Evolutionary conservation across 30 jellyfish, hydroid and myxozoan genomes (phyloP), one percentile per base, ranked within the genome.

Genomic region (Hydractinia echinata): DNA sequence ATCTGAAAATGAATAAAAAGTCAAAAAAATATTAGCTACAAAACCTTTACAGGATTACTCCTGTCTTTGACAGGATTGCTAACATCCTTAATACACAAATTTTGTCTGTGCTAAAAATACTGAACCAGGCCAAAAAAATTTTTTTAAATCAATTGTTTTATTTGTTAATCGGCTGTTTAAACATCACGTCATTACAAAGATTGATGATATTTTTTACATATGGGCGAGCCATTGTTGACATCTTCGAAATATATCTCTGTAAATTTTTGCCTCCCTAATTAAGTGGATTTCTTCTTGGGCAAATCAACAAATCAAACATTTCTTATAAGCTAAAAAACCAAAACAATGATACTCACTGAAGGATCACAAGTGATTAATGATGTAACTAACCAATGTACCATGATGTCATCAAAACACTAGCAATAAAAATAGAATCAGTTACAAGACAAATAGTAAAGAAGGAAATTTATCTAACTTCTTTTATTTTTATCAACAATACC

Each of bases 371-470:
- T 19, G 44, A 80, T 56, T 18, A 80, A 69, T 61, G 87, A 80
- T 49, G 87, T 80, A 10, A 80, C 39, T 9, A 80, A 84, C 66
- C 64, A 61, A 66, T 80, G 87, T 2, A 62, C 87, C 87, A 80
- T 80, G 14, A 80, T 80, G 48, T 80, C 87, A 66, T 80, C 87
- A 61, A 80, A 80, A 48, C 87, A 80, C 87, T 80, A 44, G 51
- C 51, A 20, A 71, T 70, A 18, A 20, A 20, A 13, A 64, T n/a
- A 7, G 51, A 13, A 58, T 58, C 69, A 11, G 50, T 10, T 67
- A 13, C 11, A 15, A 13, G 11, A 67, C 20, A 10, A 67, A 10
- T 10, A 39, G 4, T 15, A 10, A 76, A 49, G 1, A 54, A 49
- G n/a, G n/a, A 76, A 5, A n/a, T 1, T 20, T 0, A 30, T 52